Conservation (phyloP, 2,113 vertebrate genomes). For the Trochalopteron elliotii region DNA sequence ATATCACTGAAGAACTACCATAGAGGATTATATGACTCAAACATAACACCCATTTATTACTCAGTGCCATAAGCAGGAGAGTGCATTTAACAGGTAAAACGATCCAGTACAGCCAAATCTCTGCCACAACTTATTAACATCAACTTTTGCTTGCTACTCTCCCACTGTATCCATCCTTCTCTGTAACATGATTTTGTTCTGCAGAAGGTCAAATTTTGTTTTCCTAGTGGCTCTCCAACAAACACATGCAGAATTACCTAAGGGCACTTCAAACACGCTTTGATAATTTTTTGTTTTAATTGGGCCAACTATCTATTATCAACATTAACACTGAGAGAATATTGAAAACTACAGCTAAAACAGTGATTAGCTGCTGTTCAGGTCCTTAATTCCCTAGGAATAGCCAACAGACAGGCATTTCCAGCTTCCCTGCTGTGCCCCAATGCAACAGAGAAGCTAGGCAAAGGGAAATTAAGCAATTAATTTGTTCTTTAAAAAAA, state of each 20-base stretch:
- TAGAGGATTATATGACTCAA: neutral
- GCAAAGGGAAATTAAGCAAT: constrained; percentile 59
- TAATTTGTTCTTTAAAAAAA: neutral
- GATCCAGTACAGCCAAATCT: neutral
- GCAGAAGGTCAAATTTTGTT: constrained; percentile 61
- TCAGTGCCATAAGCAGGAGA: neutral
- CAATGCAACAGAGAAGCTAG: constrained; percentile 27
- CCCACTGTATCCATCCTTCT: neutral
- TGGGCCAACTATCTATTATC: constrained; percentile 65
- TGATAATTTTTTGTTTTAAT: constrained; percentile 69
- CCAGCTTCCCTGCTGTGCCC: constrained; percentile 35
- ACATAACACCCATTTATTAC: constrained; percentile 15
- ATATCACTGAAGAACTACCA: neutral
- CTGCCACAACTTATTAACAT: neutral
- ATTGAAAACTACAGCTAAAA: constrained; percentile 54
- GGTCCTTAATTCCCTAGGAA: constrained; percentile 52
- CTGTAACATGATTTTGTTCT: neutral
- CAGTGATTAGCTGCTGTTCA: constrained; percentile 43
- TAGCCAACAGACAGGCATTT: constrained; percentile 41
- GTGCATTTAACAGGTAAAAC: neutral
- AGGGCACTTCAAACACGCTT: constrained; percentile 58
- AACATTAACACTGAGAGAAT: constrained; percentile 57
- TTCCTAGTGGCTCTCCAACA: constrained; percentile 26
- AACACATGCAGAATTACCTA: constrained; percentile 44
- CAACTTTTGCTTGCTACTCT: neutral